Evolutionary conservation across 1,140 invertebrate species (phyloP).

Genomic region (Cylas formicarius): DNA sequence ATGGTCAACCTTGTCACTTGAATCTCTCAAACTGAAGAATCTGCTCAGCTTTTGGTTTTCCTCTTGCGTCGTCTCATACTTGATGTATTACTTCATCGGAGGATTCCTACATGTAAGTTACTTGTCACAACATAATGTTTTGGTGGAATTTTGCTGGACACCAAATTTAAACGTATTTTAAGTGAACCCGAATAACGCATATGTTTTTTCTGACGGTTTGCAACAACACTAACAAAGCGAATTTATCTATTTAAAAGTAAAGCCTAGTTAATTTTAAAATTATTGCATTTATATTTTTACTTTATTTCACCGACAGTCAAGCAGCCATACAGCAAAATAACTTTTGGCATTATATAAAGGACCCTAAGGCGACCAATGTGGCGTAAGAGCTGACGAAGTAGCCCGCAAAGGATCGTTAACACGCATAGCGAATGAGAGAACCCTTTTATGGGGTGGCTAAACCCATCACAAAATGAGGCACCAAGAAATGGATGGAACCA

Average conservation of each 20-base stretch:
- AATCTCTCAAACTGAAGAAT: constrained; percentile 47
- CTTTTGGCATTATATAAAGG: no score
- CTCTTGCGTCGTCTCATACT: constrained; percentile 48
- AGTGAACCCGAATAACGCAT: background rate
- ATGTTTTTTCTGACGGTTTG: background rate
- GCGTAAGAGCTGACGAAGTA: no score
- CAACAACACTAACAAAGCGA: background rate
- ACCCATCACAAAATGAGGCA: no score
- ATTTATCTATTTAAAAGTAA: background rate
- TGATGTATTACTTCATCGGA: constrained; percentile 52
- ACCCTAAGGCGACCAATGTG: no score
- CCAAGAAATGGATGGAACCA: no score
- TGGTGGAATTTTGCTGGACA: background rate
- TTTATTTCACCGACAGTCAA: no score
- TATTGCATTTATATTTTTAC: background rate
- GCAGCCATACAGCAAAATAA: no score
- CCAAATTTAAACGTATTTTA: background rate
- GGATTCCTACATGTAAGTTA: constrained; percentile 59
- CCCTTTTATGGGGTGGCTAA: no score
- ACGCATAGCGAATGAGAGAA: no score
- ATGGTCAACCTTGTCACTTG: constrained; percentile 31
- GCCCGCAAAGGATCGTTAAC: no score
- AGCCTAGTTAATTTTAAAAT: background rate
- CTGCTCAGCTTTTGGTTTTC: constrained; percentile 45
- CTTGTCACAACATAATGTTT: background rate